phyloP scores from a whole-genome alignment of 37 sponge, comb jelly and placozoan genomes.

The Dysidea cf. avara region DNA sequence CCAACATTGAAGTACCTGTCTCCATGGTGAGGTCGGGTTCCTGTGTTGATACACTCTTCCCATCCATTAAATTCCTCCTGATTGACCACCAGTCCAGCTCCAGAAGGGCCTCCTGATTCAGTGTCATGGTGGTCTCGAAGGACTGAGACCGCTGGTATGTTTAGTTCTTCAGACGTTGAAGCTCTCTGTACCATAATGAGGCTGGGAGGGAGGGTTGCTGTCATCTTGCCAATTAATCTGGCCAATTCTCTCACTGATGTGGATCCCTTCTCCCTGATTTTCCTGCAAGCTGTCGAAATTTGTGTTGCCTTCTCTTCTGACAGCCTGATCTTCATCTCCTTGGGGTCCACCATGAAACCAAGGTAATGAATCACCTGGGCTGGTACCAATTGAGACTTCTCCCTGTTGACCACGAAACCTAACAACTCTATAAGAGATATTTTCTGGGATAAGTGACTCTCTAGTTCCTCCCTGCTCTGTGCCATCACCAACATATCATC shows the following conservation, averaged over 20 bases:
- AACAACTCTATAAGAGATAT: background rate
- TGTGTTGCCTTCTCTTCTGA: constrained; percentile 9
- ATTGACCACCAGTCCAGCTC: constrained; percentile 30
- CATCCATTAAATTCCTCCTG: background rate
- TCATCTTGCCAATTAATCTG: constrained; percentile 17
- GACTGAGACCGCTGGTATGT: background rate
- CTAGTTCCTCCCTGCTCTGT: background rate
- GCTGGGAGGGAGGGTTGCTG: constrained; percentile 11
- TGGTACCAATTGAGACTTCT: constrained; percentile 2
- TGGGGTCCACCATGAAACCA: constrained; percentile 27
- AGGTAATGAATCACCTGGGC: constrained; percentile 11
- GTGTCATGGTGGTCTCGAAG: background rate
- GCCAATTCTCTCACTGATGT: constrained; percentile 13
- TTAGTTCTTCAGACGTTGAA: constrained; percentile 4
- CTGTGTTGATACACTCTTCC: background rate
- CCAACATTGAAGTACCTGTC: constrained; percentile 32
- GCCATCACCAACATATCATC: constrained; percentile 26
- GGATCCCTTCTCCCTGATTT: background rate
- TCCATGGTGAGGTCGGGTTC: constrained; percentile 5
- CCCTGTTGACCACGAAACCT: constrained; percentile 4
- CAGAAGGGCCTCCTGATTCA: background rate
- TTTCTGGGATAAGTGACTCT: background rate
- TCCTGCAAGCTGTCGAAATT: constrained; percentile 7
- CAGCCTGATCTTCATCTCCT: constrained; percentile 9
- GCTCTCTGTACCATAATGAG: constrained; percentile 23